Evolutionary conservation across 2,888 invertebrate species (phyloP).

Genomic region (Cephus spinipes): DNA sequence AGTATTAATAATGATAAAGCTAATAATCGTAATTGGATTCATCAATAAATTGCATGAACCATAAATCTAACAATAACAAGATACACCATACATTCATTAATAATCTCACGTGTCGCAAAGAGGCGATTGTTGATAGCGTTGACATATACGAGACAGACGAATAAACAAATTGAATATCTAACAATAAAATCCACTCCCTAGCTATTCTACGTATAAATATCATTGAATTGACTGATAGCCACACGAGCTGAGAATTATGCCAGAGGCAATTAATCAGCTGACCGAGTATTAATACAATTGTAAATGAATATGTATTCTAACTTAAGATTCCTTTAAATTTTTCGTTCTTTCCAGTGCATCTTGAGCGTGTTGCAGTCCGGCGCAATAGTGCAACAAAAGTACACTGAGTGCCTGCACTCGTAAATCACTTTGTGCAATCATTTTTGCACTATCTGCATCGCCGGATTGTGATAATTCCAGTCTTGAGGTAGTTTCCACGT

Average conservation of each 20-base stretch:
- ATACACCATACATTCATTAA: background rate
- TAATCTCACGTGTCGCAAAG: background rate
- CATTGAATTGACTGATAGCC: background rate
- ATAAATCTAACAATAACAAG: background rate
- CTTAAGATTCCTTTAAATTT: background rate
- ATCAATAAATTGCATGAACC: background rate
- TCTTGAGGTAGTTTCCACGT: conserved; percentile 75
- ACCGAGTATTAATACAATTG: background rate
- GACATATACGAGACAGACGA: background rate
- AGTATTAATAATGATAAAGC: background rate
- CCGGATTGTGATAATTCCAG: conserved; percentile 55
- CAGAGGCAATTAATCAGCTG: background rate
- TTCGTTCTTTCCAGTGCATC: conserved; percentile 55
- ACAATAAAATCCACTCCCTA: background rate
- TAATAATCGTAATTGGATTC: background rate
- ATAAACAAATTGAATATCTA: background rate
- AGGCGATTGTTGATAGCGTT: background rate
- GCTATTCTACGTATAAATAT: background rate
- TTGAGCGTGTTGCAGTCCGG: conserved; percentile 88
- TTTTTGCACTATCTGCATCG: conserved; percentile 52
- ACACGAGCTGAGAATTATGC: background rate
- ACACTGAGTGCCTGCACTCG: conserved; percentile 92
- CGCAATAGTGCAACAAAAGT: conserved; percentile 94
- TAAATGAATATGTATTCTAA: background rate
- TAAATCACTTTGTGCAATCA: conserved; percentile 77